Base-by-base conservation (phyloP, 2,888 invertebrate genomes). In the Lycocerus yunnanus region DNA sequence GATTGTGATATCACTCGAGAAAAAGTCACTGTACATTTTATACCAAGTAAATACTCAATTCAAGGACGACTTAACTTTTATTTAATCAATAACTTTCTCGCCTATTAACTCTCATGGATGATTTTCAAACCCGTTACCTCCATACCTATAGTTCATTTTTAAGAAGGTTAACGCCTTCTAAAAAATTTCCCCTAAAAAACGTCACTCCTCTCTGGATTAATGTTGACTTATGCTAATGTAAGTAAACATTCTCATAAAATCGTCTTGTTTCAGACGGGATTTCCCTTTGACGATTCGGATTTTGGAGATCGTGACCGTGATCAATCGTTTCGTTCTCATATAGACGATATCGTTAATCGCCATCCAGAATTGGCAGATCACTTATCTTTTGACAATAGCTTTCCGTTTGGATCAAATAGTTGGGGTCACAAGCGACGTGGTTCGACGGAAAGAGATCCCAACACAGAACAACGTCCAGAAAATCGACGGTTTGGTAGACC, bases 281-380 rank as follows among this genome's bases (percentile, higher is more conserved):
- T 92, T 83, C 92, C 93, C 78, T 93, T 93, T 85, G 92, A 93
- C 84, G 90, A 91, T 82, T 85, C 86, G 75, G 86, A 87, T 78
- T 81, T 81, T 75, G 72, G 15, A 21, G 68, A 75, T 3, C 60
- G 72, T 69, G 78, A 79, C 43, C 68, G 81, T 21, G 80, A 82
- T 58, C 78, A 82, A 65, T 88, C 89, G 72, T 88, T 90, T 77
- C 87, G 88, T 9, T 85, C 88, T 24, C 90, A 90, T 75, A 89
- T 94, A 85, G 92, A 93, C 87, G 91, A 93, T 84, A 88, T 94
- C 80, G 93, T 93, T 63, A 88, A 91, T 79, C 89, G 93, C 11
- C 93, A 94, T 85, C 94, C 94, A 58, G 93, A 94, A 85, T 91
- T 94, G 82, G 93, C 93, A 76, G 92, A 92, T 83, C 92, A 92